phyloP scores from a whole-genome alignment of 2,797 vertebrate genomes.

The Scolopax bukidnonensis region DNA sequence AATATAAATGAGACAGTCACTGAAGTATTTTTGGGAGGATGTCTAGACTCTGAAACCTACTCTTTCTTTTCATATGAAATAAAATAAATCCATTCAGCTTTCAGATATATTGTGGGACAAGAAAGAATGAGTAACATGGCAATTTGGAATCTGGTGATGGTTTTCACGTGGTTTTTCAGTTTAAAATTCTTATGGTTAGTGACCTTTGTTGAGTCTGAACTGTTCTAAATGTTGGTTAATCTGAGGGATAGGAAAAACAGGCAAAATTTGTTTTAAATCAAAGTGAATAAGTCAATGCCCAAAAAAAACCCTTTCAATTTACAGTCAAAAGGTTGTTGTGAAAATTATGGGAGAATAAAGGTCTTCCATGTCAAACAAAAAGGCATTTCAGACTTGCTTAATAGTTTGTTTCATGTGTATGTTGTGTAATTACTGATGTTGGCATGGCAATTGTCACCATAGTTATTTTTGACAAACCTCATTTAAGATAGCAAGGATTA shows the following conservation, averaged over 20 bases:
- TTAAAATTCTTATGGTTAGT: not conserved
- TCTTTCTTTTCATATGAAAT: conserved; percentile 23
- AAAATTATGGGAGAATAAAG: not conserved
- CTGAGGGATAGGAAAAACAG: not conserved
- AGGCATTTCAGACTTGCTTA: not conserved
- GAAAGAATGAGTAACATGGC: not conserved
- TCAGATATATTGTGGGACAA: not conserved
- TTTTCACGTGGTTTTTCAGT: not conserved
- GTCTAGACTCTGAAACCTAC: conserved; percentile 42
- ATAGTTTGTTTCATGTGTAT: not conserved
- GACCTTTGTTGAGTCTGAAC: not conserved
- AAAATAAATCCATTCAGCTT: conserved; percentile 20
- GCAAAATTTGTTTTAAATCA: not conserved
- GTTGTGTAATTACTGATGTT: not conserved
- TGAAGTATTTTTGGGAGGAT: conserved; percentile 7
- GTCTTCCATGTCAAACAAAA: not conserved
- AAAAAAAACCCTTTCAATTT: not conserved
- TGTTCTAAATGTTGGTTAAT: not conserved
- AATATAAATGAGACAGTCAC: conserved; percentile 2
- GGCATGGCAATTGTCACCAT: fast-evolving
- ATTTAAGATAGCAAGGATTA: not conserved
- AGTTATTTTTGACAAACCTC: not conserved
- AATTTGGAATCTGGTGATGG: not conserved
- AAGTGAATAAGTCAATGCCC: not conserved
- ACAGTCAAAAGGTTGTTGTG: not conserved